Base-by-base conservation (phyloP, 1,140 invertebrate genomes). In the Apocrypta bakeri region DNA sequence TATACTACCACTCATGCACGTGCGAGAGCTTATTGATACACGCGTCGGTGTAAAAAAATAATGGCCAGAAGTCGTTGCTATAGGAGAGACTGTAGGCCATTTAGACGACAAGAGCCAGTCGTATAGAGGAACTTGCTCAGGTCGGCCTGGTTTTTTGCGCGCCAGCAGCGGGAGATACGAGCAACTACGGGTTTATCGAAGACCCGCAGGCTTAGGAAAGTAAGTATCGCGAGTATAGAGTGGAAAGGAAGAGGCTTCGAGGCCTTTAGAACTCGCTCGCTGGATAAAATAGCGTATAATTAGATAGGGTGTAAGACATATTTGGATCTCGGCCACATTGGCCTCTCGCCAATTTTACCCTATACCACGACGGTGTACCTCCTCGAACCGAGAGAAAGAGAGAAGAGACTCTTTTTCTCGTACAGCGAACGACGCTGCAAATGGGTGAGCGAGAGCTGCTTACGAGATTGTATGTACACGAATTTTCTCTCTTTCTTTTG, bases 271-370 rank as follows among this genome's bases (percentile, higher is more conserved):
- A 85, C 85, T 85, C 84, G 85, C 86, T 56, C 86, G 86, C 87
- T 90, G 88, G 88, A 90, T 90, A 89, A 90, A 90, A 88, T 87
- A 87, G 88, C 87, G 86, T 89, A 90, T 90, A 90, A 90, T 90
- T 90, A 90, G 90, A 90, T 91, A 90, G 89, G 89, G 89, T 91
- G 88, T 89, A 90, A 91, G 90, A 90, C 90, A 90, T 91, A 91
- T 90, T 92, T 91, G 90, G 90, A 92, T 88, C 87, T 86, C 81
- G 86, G 90, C 91, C 91, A 92, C 89, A 86, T 89, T 92, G 90
- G 91, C 88, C 64, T 33, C 17, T 72, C 75, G 90, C 90, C 90
- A 91, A 85, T 86, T 88, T 90, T 86, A 87, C 88, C 87, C 88
- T 89, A 29, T 31, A n/a, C 25, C 63, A n/a, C n/a, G n/a, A 37